Base-by-base conservation (phyloP, 2,888 invertebrate species). In the Temnothorax rugatulus region DNA sequence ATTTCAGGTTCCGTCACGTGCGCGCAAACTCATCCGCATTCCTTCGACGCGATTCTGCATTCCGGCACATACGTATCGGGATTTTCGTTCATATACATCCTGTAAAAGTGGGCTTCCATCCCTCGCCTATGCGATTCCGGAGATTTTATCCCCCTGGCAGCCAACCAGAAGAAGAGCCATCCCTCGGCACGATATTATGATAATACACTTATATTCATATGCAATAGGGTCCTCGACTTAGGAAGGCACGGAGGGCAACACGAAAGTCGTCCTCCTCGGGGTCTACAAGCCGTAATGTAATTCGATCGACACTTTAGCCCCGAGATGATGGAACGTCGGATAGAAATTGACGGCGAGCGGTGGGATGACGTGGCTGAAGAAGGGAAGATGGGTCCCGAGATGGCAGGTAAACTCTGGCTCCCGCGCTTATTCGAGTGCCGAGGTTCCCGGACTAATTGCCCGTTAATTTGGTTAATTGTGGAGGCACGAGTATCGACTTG, bases 181-280 rank as follows among this genome's bases (percentile, higher is more conserved):
- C 89, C 79, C 91, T 85, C 88, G 82, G 74, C 85, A 87, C 83
- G 88, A 91, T 92, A 93, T 93, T 94, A 94, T 94, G 93, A 93
- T 94, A 94, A 94, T 94, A 92, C 91, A 93, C 92, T 93, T 93
- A 92, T 93, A 94, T 94, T 93, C 93, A 92, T 94, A 93, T 91
- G 92, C 92, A 92, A 90, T 90, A 86, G 91, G 92, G 89, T 87
- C 76, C 81, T 86, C 79, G 79, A 81, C 85, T 88, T 83, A 54
- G 74, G 82, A 76, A 84, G 75, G 29, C 54, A 61, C 38, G 75
- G 73, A 85, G 86, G 87, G 87, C 90, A 85, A 85, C 89, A 21
- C 73, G 87, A 86, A 88, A 89, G 86, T 38, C 84, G 82, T 89
- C 85, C 84, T 89, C 85, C 74, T 73, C 79, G 79, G 73, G 84